Evolutionary conservation across 2,113 vertebrate genomes (phyloP).

Genomic region (Sclerurus mexicanus): DNA sequence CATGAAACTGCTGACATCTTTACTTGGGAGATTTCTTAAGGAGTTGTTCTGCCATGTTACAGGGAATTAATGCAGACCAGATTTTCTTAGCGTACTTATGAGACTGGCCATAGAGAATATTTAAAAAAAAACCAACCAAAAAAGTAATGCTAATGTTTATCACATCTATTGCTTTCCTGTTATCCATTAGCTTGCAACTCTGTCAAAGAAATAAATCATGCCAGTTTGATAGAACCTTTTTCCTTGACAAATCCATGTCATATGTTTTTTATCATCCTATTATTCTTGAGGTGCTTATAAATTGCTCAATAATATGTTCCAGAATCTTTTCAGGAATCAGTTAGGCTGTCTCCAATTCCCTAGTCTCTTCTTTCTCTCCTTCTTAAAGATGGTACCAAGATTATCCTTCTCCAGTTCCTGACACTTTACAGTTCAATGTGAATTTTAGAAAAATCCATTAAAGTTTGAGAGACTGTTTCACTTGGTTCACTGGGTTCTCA

Average conservation of each 20-base stretch:
- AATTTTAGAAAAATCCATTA: background rate
- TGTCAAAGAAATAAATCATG: conserved; percentile 49
- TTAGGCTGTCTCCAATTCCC: conserved; percentile 14
- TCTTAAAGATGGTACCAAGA: conserved; percentile 6
- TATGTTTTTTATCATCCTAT: conserved; percentile 52
- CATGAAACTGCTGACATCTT: background rate
- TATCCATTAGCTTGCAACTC: conserved; percentile 43
- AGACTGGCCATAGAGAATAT: background rate
- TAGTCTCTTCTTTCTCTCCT: conserved; percentile 28
- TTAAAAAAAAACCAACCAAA: background rate
- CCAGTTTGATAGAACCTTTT: background rate
- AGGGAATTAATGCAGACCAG: conserved; percentile 34
- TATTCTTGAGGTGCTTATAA: conserved; percentile 53
- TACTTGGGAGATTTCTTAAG: background rate
- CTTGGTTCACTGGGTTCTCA: background rate
- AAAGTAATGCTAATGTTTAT: background rate
- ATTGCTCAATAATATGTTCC: conserved; percentile 50
- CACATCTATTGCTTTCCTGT: conserved; percentile 30
- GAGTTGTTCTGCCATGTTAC: background rate
- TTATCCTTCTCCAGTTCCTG: background rate
- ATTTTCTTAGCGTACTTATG: background rate
- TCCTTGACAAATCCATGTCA: conserved; percentile 33
- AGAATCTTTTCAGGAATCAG: conserved; percentile 40
- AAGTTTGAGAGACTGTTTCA: background rate
- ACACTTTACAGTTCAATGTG: background rate